Base-by-base conservation (phyloP, 2,797 vertebrate genomes). In the Intellagama lesueurii region DNA sequence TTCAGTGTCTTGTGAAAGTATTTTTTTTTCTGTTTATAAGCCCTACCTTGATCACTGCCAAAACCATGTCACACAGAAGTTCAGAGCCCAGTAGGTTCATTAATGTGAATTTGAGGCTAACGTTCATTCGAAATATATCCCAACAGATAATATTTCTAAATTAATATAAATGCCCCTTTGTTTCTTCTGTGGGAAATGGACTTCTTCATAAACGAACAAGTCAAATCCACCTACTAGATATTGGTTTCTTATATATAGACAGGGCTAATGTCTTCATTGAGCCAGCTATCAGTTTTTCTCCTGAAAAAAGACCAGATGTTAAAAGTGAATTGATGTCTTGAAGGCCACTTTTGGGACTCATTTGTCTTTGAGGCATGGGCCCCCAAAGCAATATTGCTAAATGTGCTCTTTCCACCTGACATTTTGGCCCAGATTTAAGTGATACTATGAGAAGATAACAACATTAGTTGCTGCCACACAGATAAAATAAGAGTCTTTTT, bases 1-100 rank as follows among this genome's bases (percentile, higher is more conserved):
- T 17, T 95, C 90, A 89, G 70, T 96, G 87, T 90, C 83, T 94
- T 94, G 92, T 93, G 92, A 95, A 96, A 93, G 83, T 88, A 94
- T 95, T 96, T 14, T 40, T 40, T 40, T 14, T 14, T 95, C 93
- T 92, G 93, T 93, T 93, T 94, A 93, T 90, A 94, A 91, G 94
- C 94, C 90, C 93, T 92, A 83, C 89, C 16, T 7, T 89, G 83
- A 96, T 88, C 81, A 83, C 90, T 95, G 87, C 94, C 95, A 96
- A 96, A 96, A 94, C 16, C 40, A 14, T 91, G 92, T 92, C 83
- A 95, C 72, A 30, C 70, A 91, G 92, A 95, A 97, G 94, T 86
- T 94, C 89, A 85, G 93, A 92, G 86, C 80, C 30, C 83, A 90
- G 26, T 91, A 87, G 92, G 19, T 64, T 92, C 93, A 91, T 84